Base-by-base conservation (phyloP, 2,888 invertebrate species). In the Himalopsyche anomala region DNA sequence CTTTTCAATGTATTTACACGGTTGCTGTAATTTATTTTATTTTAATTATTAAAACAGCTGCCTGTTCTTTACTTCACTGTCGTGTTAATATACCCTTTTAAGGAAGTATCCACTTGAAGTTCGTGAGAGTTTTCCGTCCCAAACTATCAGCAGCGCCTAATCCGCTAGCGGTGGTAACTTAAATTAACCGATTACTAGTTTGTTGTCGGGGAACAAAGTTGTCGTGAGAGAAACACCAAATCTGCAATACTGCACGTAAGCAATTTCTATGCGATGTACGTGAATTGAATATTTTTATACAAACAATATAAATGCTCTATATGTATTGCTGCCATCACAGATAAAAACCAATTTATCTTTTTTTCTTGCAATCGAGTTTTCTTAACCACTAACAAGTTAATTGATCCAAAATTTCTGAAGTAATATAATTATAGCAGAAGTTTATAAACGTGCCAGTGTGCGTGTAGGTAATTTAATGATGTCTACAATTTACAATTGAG, bases 121-220 rank as follows among this genome's bases (percentile, higher is more conserved):
- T 51, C 40, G 80, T 28, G 45, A 36, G 36, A 80, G 45, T 40
- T 28, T 42, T 36, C 82, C 45, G 45, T 45, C 36, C 45, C 36
- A 81, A 81, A 62, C 62, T 62, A 62, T 62, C 19, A 11, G n/a
- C 45, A 40, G 80, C 36, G n/a, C 42, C 80, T 45, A 40, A 42
- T 80, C 42, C 80, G 45, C 28, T 62, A 11, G 45, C 15, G 81
- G 81, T 36, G 51, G 51, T 62, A 85, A 85, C 85, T 82, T 85
- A 85, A 85, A 85, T 85, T 85, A 85, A 45, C 82, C 85, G 82
- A 85, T 85, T 85, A 85, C 81, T 79, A 85, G 85, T 85, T 85
- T 62, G 62, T 62, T 62, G 62, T 62, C 62, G 62, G 62, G 62
- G 62, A 19, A 28, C 62, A 28, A 62, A 62, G 19, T 62, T 62